Conservation (phyloP, 2,797 vertebrate genomes). For the Acestrorhynchus altus region DNA sequence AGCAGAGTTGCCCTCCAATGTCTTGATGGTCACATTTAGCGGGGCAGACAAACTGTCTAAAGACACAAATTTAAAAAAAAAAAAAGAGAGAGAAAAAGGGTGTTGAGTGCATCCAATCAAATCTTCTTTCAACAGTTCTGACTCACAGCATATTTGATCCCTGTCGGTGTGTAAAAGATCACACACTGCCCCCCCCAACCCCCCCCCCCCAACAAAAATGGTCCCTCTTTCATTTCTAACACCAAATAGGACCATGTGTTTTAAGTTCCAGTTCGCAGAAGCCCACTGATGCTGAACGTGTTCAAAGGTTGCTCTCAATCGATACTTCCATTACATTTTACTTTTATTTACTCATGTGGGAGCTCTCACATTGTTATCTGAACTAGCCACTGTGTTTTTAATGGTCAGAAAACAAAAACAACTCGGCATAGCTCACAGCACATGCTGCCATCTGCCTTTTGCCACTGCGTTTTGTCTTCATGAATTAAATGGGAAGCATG, state of each 20-base stretch:
- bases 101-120: conserved; percentile 19
- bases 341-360: conserved; percentile 55
- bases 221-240: not conserved
- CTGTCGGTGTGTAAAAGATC: conserved; percentile 1
- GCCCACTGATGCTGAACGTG: conserved; percentile 31
- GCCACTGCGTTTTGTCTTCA: conserved; percentile 16
- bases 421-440: conserved; percentile 15
- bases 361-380: conserved; percentile 49
- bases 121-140: not conserved
- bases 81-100: conserved; percentile 35
- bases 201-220: no score
- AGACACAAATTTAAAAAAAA: conserved; percentile 53
- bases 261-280: conserved; percentile 38
- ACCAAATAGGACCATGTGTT: conserved; percentile 35
- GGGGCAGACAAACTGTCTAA: conserved; percentile 92
- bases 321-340: conserved; percentile 54
- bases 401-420: conserved; percentile 46
- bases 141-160: not conserved
- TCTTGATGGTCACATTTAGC: conserved; percentile 93
- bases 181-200: no score
- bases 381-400: conserved; percentile 45
- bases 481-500: conserved; percentile 37
- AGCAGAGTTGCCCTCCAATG: conserved; percentile 92
- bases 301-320: conserved; percentile 39
- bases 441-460: not conserved